These are phyloP conservation scores for Ceratosolen fusciceps DNA, from an alignment of 1,140 invertebrate species.

Conservation along the genomic window DNA sequence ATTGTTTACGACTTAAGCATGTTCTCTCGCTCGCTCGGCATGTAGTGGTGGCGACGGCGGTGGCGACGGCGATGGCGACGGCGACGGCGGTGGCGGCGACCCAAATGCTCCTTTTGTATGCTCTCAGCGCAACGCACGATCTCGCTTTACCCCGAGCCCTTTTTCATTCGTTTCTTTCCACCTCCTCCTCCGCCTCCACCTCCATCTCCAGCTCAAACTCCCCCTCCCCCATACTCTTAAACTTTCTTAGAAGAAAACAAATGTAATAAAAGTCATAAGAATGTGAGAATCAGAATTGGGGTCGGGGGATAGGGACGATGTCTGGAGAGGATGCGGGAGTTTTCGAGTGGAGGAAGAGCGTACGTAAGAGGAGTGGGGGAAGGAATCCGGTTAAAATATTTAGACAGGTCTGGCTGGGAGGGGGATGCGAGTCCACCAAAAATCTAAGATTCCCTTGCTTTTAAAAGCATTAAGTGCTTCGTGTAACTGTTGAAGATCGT, in stretches of 20 bases:
- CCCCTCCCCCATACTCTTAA: too few species aligned
- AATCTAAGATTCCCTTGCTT: background rate
- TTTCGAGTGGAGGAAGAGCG: background rate
- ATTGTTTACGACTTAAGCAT: background rate
- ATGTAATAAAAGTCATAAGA: conserved; percentile 29
- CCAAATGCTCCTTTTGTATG: too few species aligned
- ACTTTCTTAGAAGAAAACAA: background rate
- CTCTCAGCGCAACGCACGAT: too few species aligned
- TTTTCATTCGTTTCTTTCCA: background rate
- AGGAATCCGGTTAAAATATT: conserved; percentile 52
- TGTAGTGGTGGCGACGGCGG: too few species aligned
- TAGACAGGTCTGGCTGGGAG: conserved; percentile 34
- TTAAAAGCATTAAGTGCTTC: conserved; percentile 19
- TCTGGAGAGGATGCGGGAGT: background rate
- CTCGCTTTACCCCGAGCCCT: background rate
- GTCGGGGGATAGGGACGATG: background rate
- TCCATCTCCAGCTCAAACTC: too few species aligned
- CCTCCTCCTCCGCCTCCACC: too few species aligned
- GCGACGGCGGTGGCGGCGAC: too few species aligned
- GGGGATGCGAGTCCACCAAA: background rate
- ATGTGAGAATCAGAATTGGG: background rate
- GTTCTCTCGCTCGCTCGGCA: too few species aligned
- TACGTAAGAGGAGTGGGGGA: background rate
- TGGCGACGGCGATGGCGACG: too few species aligned
- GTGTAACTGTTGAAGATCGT: conserved; percentile 18